A percentile compares a stretch with the other conserved stretches of the same genome.
phyloP scores from a whole-genome alignment of 2,113 vertebrate species.

The Danionella cerebrum region DNA sequence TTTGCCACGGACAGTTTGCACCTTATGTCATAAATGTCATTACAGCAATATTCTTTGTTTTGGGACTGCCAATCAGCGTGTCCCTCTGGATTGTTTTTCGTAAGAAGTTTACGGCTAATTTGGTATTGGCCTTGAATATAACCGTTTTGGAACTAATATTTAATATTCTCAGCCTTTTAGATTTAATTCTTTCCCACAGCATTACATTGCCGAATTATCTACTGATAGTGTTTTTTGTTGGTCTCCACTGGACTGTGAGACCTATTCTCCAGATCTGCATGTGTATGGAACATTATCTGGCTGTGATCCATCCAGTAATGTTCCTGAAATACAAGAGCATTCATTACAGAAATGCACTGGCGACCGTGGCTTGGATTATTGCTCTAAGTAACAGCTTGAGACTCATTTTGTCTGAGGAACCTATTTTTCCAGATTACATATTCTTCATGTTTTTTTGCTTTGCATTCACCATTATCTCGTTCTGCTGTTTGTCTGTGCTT shows the following conservation, averaged over 20 bases:
- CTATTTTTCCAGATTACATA: not conserved
- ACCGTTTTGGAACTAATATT: not conserved
- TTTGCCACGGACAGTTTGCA: not conserved
- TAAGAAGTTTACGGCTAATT: not conserved
- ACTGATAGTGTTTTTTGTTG: too few species aligned
- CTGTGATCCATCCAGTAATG: slow-evolving; percentile 12
- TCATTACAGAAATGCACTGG: not conserved
- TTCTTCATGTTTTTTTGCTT: not conserved
- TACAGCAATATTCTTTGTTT: not conserved
- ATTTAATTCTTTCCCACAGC: too few species aligned
- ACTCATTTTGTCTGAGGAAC: not conserved
- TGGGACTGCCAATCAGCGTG: not conserved
- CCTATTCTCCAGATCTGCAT: slow-evolving; percentile 12
- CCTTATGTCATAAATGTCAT: not conserved
- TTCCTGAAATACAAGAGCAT: slow-evolving; percentile 22
- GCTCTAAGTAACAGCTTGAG: too few species aligned
- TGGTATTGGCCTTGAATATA: not conserved
- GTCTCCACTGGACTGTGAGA: slow-evolving; percentile 5
- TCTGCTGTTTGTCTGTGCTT: slow-evolving; percentile 2
- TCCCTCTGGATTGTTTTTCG: slow-evolving; percentile 1
- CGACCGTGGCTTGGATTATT: not conserved
- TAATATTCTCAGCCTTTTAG: not conserved
- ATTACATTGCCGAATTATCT: too few species aligned
- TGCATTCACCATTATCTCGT: not conserved
- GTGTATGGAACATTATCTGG: slow-evolving; percentile 26